Conservation (phyloP, 2,888 invertebrate genomes). For the Julus scandinavius region DNA sequence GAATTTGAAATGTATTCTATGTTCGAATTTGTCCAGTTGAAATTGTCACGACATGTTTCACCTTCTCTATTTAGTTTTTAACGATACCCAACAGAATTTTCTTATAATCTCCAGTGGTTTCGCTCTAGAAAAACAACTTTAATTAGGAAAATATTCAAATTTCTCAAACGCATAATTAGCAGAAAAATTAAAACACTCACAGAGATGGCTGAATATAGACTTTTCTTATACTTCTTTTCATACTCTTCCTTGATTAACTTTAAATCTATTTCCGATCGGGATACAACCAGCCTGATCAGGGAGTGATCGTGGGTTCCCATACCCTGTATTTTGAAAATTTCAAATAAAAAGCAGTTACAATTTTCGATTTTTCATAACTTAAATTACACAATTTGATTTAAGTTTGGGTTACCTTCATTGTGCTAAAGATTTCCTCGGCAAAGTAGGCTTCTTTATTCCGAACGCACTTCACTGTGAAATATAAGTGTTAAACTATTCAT, state of each 20-base stretch:
- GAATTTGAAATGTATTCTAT: no score
- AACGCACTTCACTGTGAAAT: constrained; percentile 64
- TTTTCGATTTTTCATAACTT: neutral
- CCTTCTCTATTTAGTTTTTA: neutral
- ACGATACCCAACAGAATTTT: constrained; percentile 48
- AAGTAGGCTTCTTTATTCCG: constrained; percentile 65
- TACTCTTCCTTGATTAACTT: constrained; percentile 56
- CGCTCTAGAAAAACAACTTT: neutral
- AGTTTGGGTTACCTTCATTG: constrained; percentile 63
- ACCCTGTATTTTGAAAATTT: constrained; percentile 61
- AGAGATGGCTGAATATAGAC: constrained; percentile 54
- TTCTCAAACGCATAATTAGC: no score
- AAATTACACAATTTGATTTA: neutral
- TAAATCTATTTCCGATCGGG: constrained; percentile 58
- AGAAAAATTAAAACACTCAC: constrained; percentile 51
- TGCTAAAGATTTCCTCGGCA: constrained; percentile 65
- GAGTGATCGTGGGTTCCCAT: constrained; percentile 67
- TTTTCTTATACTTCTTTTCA: constrained; percentile 54
- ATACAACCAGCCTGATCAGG: constrained; percentile 65
- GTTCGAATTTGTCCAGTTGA: no score
- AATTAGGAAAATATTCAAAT: neutral
- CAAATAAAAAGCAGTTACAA: neutral
- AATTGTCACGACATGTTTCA: no score
- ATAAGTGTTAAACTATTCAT: no score
- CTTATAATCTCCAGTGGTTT: constrained; percentile 55